These are phyloP conservation scores for Andrena haemorrhoa DNA, from an alignment of 2,888 invertebrate species.

Conservation along the genomic window DNA sequence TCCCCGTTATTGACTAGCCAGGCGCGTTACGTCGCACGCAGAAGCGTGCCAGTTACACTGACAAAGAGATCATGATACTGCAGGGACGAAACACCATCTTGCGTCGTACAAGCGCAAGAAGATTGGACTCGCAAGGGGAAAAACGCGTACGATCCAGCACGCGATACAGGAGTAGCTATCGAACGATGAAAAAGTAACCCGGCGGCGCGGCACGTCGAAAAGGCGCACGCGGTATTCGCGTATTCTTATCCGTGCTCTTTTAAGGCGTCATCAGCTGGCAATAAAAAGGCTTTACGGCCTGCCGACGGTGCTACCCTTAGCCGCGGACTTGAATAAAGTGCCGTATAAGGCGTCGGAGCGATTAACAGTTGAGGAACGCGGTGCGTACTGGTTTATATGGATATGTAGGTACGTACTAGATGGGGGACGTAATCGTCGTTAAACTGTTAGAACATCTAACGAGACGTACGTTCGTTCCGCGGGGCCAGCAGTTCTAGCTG, in stretches of 20 bases:
- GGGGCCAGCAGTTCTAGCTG: slow-evolving; percentile 65
- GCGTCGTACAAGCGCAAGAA: neutral
- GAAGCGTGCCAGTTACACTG: too few species aligned
- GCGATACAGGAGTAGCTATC: slow-evolving; percentile 28
- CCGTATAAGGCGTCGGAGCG: slow-evolving; percentile 75
- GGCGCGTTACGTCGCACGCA: too few species aligned
- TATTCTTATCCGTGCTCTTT: slow-evolving; percentile 76
- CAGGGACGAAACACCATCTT: too few species aligned
- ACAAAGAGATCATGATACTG: too few species aligned
- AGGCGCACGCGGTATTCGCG: slow-evolving; percentile 61
- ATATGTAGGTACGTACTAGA: slow-evolving; percentile 12
- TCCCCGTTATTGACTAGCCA: too few species aligned
- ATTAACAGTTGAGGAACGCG: slow-evolving; percentile 74
- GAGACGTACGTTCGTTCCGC: slow-evolving; percentile 71
- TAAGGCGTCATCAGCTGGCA: slow-evolving; percentile 73
- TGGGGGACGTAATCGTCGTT: slow-evolving; percentile 74
- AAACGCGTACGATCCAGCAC: slow-evolving; percentile 2
- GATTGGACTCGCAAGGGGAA: neutral
- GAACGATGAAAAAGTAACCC: slow-evolving; percentile 46
- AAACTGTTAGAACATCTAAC: slow-evolving; percentile 76
- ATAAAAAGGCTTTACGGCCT: slow-evolving; percentile 70
- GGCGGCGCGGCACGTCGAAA: slow-evolving; percentile 51
- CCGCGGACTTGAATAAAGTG: slow-evolving; percentile 64
- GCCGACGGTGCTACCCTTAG: slow-evolving; percentile 64
- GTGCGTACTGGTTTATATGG: slow-evolving; percentile 34